Conservation (phyloP, 2,113 vertebrate genomes). For the Myiozetetes cayanensis region DNA sequence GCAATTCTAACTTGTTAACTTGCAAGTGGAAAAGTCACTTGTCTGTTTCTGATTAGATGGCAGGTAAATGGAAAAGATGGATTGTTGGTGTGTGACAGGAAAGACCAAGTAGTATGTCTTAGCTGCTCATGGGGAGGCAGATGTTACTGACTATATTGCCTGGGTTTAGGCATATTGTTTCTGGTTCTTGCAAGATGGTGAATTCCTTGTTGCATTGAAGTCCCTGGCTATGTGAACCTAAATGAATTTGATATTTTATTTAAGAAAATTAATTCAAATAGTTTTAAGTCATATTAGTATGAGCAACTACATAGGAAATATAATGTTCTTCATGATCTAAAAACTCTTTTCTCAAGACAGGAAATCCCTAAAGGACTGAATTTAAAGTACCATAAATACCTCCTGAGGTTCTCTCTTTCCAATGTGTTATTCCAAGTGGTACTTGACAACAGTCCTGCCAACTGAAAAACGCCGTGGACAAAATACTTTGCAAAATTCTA, state of each 20-base stretch:
- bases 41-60: neutral
- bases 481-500: neutral
- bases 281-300: neutral
- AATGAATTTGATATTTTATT: neutral
- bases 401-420: neutral
- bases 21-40: neutral
- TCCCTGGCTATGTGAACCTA: neutral
- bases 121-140: neutral
- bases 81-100: neutral
- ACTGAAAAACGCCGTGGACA: neutral
- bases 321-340: neutral
- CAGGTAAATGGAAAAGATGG: neutral
- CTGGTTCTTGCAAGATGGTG: neutral
- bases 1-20: constrained; percentile 6
- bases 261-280: neutral
- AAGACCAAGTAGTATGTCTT: neutral
- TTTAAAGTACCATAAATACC: neutral
- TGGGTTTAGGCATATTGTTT: neutral
- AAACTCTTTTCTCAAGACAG: neutral
- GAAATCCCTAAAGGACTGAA: neutral
- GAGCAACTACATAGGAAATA: neutral
- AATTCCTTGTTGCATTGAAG: neutral
- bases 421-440: neutral
- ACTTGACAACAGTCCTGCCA: neutral
- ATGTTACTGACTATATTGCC: neutral